Evolutionary conservation across 2,113 vertebrate species (phyloP).

Genomic region (Paramisgurnus dabryanus): DNA sequence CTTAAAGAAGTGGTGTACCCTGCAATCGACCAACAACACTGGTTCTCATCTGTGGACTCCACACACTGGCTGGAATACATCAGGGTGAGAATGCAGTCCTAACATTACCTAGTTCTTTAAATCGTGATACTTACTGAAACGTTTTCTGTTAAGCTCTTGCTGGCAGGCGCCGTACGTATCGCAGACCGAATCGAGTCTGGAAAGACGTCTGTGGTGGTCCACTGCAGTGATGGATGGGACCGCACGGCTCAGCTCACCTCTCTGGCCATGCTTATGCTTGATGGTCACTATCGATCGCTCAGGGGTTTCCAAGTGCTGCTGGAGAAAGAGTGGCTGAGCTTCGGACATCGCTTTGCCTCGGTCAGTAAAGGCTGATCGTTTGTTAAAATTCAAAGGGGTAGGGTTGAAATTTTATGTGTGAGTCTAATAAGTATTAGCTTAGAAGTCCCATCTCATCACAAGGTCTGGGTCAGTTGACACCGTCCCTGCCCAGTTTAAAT

Average conservation of each 20-base stretch:
- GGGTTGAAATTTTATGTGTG: too few species aligned
- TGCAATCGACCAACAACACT: slow-evolving; percentile 86
- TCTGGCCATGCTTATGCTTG: slow-evolving; percentile 95
- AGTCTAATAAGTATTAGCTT: too few species aligned
- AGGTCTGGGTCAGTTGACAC: too few species aligned
- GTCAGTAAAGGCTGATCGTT: slow-evolving; percentile 68
- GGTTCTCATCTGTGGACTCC: slow-evolving; percentile 88
- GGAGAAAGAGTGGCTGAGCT: slow-evolving; percentile 97
- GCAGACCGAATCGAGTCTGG: slow-evolving; percentile 91
- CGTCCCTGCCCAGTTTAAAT: too few species aligned
- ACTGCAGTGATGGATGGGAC: slow-evolving; percentile 97
- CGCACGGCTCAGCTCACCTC: slow-evolving; percentile 91
- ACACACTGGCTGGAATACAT: slow-evolving; percentile 98
- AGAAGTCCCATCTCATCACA: too few species aligned
- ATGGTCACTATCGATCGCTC: slow-evolving; percentile 90
- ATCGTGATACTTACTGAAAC: background rate
- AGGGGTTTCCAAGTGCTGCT: slow-evolving; percentile 90
- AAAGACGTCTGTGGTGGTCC: slow-evolving; percentile 93
- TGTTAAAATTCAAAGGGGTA: too few species aligned
- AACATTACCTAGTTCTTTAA: background rate
- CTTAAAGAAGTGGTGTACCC: slow-evolving; percentile 93
- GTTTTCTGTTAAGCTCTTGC: slow-evolving; percentile 70
- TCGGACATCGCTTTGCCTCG: slow-evolving; percentile 91
- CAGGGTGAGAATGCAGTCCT: slow-evolving; percentile 72
- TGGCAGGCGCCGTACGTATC: slow-evolving; percentile 88